Evolutionary conservation across 2,888 invertebrate species (phyloP), one percentile per base, ranked within the genome.

Genomic region (Mimachlamys varia): DNA sequence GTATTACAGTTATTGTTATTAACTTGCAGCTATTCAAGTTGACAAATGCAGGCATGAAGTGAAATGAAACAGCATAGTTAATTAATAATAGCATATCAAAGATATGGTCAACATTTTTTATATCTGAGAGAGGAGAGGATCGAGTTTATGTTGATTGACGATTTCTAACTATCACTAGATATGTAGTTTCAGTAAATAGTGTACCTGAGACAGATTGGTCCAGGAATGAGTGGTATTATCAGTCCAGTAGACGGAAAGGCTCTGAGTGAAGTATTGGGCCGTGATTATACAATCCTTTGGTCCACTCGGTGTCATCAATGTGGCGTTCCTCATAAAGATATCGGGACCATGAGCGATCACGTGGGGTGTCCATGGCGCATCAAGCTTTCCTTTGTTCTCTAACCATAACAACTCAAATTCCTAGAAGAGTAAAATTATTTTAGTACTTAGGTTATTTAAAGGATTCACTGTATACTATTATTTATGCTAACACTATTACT

Each of bases 211-310:
- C 0, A 91, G 13, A 62, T 95, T 93, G 15, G 92, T 91, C 94
- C 94, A 95, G 10, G 92, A 88, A 19, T 92, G 92, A 55, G 91
- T 90, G 7, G 91, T 13, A 50, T 93, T 92, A 50, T 93, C 94
- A 5, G 94, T 93, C 95, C 95, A 95, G 90, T 93, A 94, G n/a
- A 95, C 92, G 37, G 94, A 92, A 0, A 95, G 89, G 89, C 92
- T 94, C 37, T 93, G 91, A 17, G 93, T 94, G 92, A 95, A 96
- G 92, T 94, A 96, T 13, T 95, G 94, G 13, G 95, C 93, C 0
- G 94, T 94, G n/a, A 95, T 90, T 33, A 95, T 93, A 89, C 92
- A 91, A 58, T 95, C 93, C 44, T 91, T 92, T 13, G 88, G 38
- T 2, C 93, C 94, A 33, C 91, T 92, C 0, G 93, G 89, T 0